Evolutionary conservation across 1,140 invertebrate species (phyloP), one percentile per base, ranked within the genome.

Genomic region (Cardiocondyla obscurior): DNA sequence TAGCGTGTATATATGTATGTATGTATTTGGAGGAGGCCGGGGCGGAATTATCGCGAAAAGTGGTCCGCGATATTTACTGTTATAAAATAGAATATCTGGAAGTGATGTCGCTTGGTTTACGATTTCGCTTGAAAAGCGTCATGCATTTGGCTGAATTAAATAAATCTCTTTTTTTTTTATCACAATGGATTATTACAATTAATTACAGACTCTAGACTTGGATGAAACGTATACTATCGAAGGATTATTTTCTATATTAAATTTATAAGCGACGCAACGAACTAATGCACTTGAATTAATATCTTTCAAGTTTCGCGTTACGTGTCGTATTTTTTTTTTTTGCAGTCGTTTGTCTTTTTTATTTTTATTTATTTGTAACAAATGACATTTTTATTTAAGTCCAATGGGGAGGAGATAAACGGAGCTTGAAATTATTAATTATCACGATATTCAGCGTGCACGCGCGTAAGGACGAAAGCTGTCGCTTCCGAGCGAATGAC

Each of bases 81-180:
- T 77, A 77, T 12, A 67, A 28, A 53, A 7, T 16, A 67, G 30
- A 33, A 28, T 22, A 44, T 16, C 28, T 62, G 33, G 22, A 39
- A 77, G 19, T 44, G 74, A 53, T 46, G 22, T 8, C 44, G 42
- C 57, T 28, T 16, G 25, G 55, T 60, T 76, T 64, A 64, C 44
- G 12, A 7, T 57, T 73, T 58, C 22, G 28, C 25, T 12, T 22
- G 46, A 49, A 46, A 30, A 51, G 65, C 22, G 16, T 12, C 4
- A 12, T n/a, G 19, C 19, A 8, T 19, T 36, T 2, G 14, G 6
- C 12, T n/a, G 7, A 3, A 30, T 36, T 76, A 64, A 76, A 8
- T 39, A 64, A 49, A 51, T 22, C 22, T 25, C 4, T 36, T 28
- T 14, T 36, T 19, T 22, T 14, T 36, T 19, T 22, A 3, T 39